Evolutionary conservation across 1,140 invertebrate species (phyloP).

Genomic region (Caenorhabditis latens): DNA sequence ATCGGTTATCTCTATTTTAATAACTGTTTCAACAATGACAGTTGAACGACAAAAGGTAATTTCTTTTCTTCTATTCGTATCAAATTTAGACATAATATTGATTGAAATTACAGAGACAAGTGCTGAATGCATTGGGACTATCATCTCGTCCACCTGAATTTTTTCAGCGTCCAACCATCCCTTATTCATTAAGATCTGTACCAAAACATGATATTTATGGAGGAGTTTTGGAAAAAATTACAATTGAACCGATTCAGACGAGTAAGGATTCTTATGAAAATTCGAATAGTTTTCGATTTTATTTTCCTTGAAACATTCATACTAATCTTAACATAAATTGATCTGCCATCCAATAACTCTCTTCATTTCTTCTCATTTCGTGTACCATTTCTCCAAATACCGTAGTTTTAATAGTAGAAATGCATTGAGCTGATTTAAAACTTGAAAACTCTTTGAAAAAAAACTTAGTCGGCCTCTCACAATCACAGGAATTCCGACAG

Average conservation of each 20-base stretch:
- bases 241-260: neutral
- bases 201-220: neutral
- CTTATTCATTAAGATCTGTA: neutral
- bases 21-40: constrained; percentile 4
- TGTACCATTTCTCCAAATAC: no score
- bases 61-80: no score
- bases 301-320: no score
- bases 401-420: no score
- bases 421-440: no score
- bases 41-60: constrained; percentile 43
- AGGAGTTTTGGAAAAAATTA: constrained; percentile 12
- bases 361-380: no score
- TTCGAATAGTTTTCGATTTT: no score
- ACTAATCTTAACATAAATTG: no score
- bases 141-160: neutral
- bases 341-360: no score
- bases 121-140: neutral
- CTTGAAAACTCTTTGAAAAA: no score
- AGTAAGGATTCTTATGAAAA: neutral
- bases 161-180: neutral
- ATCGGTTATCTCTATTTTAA: constrained; percentile 7
- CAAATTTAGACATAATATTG: neutral
- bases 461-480: no score
- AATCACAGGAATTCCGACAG: no score
- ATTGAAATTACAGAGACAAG: constrained; percentile 20